These are phyloP conservation scores for Thereva unica DNA, from an alignment of 2,888 invertebrate species.

Conservation along the genomic window DNA sequence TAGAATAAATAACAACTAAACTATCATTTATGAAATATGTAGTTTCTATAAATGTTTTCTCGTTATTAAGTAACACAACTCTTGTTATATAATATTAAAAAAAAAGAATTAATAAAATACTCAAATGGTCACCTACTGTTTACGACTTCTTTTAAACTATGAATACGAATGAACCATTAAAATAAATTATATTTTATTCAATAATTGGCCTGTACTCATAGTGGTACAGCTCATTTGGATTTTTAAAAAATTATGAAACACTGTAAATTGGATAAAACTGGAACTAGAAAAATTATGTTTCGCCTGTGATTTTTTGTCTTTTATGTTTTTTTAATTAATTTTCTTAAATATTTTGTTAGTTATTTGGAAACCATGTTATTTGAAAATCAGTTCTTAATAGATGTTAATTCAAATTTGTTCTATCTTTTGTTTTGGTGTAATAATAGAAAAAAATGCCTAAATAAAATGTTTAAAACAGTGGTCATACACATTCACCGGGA, in stretches of 20 bases:
- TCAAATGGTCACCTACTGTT: conserved; percentile 18
- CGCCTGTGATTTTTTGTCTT: conserved; percentile 10
- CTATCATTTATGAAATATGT: conserved; percentile 20
- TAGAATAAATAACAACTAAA: conserved; percentile 20
- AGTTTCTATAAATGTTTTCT: conserved; percentile 20
- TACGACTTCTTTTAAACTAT: conserved; percentile 10
- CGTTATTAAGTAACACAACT: conserved; percentile 26
- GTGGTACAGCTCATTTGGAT: too few species aligned
- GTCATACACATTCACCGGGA: conserved; percentile 59
- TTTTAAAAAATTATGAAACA: too few species aligned
- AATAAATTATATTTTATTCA: too few species aligned
- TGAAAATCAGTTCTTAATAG: conserved; percentile 25
- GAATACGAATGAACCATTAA: not conserved
- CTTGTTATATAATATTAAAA: conserved; percentile 4
- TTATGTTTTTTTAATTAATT: conserved; percentile 9
- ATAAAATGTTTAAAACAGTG: conserved; percentile 40
- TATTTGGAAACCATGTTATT: conserved; percentile 22
- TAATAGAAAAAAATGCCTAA: conserved; percentile 4
- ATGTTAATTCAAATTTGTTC: conserved; percentile 6
- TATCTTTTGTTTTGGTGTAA: conserved; percentile 3
- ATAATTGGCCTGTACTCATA: too few species aligned
- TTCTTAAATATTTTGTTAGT: too few species aligned
- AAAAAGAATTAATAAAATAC: conserved; percentile 5
- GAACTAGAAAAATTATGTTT: not conserved
- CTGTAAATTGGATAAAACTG: too few species aligned